Base-by-base conservation (phyloP, 2,888 invertebrate species). In the Drosophila robusta region DNA sequence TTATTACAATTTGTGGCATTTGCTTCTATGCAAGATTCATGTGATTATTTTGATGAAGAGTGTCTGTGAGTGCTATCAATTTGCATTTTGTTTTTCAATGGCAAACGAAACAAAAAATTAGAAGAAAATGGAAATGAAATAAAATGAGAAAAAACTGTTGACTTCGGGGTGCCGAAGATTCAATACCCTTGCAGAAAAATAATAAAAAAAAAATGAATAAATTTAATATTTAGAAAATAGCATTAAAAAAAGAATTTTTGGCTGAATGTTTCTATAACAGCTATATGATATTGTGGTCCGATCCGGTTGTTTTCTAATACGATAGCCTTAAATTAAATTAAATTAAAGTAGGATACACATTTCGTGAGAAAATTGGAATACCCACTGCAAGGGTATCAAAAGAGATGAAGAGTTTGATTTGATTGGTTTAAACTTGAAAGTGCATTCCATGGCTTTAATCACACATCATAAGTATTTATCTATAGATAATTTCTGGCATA, bases 21-120 rank as follows among this genome's bases (percentile, higher is more conserved):
- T 65, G 64, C 69, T 82, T 82, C 81, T 82, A 82, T 82, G 81
- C 81, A 82, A 87, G 87, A 80, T 75, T 78, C 85, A 81, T 80
- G 66, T 77, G 67, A 66, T 63, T 66, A 55, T 54, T 58, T 39
- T 50, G 38, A 51, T 41, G 26, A 46, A 26, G 49, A 16, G 44
- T 61, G 75, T 74, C 61, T 74, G 75, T 76, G 78, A 74, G 75
- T 75, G 74, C 74, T 60, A 75, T 77, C 78, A 75, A 75, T 77
- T 77, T 75, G 73, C 70, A 72, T 71, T 55, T 75, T 41, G 14
- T 45, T 36, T 42, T 24, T 29, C 1, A 49, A 3, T n/a, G 22
- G 11, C 7, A 18, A 41, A 44, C 38, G 29, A 29, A 7, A 38
- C 9, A 29, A 34, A 16, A 46, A 51, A 32, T 12, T 29, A 52